Evolutionary conservation across 2,113 vertebrate genomes (phyloP), one percentile per base, ranked within the genome.

Genomic region (Cryptomyrus ogoouensis): DNA sequence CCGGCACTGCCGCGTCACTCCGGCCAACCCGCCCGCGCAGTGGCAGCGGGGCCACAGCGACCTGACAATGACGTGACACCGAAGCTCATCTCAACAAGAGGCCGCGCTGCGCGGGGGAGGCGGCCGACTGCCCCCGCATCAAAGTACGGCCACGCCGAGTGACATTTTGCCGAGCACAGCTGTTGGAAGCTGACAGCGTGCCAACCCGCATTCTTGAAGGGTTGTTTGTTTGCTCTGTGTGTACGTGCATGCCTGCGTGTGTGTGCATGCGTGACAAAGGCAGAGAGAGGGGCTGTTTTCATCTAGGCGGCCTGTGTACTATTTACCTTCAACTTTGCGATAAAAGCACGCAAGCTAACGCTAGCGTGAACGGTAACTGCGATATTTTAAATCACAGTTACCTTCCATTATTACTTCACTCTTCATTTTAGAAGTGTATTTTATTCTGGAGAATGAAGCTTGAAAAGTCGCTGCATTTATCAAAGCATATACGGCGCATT

Each of bases 111-210:
- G 91, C 91, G 35, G 53, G 88, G 89, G 66, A 70, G 80, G 66
- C 62, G 90, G 93, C 92, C 92, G 91, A 89, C 94, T 87, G 94
- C 93, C 93, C 93, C 95, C 94, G 93, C 92, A 95, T 96, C 95
- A 93, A 94, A 95, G 93, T 91, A 92, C 91, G 83, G 90, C 92
- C 89, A 90, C 90, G 93, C 92, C 92, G 89, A 91, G 94, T 95
- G 95, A 96, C 95, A 96, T 94, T 95, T 95, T 92, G 91, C 94
- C 93, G 93, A 92, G 91, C 95, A 95, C 95, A 96, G 95, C 94
- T 95, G 95, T 94, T 95, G 94, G 93, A 91, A 91, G 92, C 91
- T 92, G 86, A 95, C 94, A 92, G 93, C 92, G 92, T 94, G 94
- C 95, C 95, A 95, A 91, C 94, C 93, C 93, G 93, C 93, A 91